Evolutionary conservation across 2,797 vertebrate species (phyloP).

Genomic region (Danionella dracula): DNA sequence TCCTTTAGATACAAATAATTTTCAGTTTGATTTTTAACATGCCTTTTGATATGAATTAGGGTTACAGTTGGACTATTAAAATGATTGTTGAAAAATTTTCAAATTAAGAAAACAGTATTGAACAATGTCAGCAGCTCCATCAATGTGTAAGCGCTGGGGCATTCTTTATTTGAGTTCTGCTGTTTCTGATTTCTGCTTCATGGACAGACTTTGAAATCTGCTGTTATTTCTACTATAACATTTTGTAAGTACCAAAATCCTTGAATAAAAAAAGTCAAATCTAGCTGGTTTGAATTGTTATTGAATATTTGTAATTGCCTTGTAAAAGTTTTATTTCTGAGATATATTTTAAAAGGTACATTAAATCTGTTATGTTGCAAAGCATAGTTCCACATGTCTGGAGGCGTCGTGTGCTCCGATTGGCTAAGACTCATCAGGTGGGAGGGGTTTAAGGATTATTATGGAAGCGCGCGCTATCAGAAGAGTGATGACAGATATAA

Average conservation of each 20-base stretch:
- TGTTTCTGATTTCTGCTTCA: constrained; percentile 81
- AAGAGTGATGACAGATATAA: constrained; percentile 4
- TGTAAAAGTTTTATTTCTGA: not conserved
- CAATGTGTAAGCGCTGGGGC: constrained; percentile 69
- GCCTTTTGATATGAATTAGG: constrained; percentile 91
- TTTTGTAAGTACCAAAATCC: constrained; percentile 97
- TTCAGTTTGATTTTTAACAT: constrained; percentile 88
- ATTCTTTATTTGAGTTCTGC: constrained; percentile 66
- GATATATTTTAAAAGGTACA: too few relatives aligned
- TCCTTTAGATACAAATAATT: constrained; percentile 90
- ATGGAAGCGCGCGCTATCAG: constrained; percentile 37
- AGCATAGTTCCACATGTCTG: constrained; percentile 16
- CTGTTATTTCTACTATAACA: constrained; percentile 92
- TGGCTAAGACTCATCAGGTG: constrained; percentile 24
- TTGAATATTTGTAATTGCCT: not conserved
- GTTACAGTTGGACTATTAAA: constrained; percentile 73
- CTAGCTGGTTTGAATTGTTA: not conserved
- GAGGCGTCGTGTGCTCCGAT: constrained; percentile 11
- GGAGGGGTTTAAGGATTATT: constrained; percentile 18
- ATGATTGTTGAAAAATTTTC: constrained; percentile 67
- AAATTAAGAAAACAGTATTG: constrained; percentile 74
- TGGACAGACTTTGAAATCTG: constrained; percentile 90
- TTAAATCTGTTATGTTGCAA: too few relatives aligned
- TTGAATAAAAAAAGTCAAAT: constrained; percentile 88
- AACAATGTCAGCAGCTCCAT: constrained; percentile 63